Evolutionary conservation across 1,140 invertebrate species (phyloP), one percentile per base, ranked within the genome.

Genomic region (Drosophila pseudoobscura): DNA sequence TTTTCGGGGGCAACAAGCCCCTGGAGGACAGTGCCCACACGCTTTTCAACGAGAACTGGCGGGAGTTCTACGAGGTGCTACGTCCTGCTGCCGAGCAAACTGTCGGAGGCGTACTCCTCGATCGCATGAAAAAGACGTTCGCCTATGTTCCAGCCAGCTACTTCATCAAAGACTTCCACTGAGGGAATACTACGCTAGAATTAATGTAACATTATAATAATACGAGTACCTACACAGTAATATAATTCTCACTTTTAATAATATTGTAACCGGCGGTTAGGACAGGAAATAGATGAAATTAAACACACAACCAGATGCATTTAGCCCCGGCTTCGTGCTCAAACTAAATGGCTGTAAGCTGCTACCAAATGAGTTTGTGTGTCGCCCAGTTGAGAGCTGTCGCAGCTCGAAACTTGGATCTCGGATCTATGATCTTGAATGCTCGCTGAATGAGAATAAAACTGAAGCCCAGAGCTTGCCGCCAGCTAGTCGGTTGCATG

Each of bases 21-120:
- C 71, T 90, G n/a, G 89, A 90, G 44, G 69, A 73, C 6, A 90
- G 83, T 52, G 75, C 89, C 13, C 66, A 89, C 24, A 61, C 54
- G 6, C 65, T 90, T 0, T 85, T 90, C 43, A 90, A 90, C 47
- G 84, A 79, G 0, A 90, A 85, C 29, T 90, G 89, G 89, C 75
- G 78, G 0, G 75, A 72, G 0, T 55, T 90, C 24, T 90, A 80
- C 49, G 89, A 85, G 39, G 93, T 94, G 13, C 77, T 95, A 17
- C 91, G 93, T 73, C 94, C 94, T 13, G 93, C 94, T 54, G 92
- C 94, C 63, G 92, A 93, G 41, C 93, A 93, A 90, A 94, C 94
- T 24, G 93, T 95, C 24, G 93, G 94, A 89, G 93, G 94, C 52
- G 93, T 95, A 56, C 91, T 95, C 74, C 75, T 94, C 2, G 93